Base-by-base conservation (phyloP, 2,113 vertebrate genomes). In the Channa maculata region DNA sequence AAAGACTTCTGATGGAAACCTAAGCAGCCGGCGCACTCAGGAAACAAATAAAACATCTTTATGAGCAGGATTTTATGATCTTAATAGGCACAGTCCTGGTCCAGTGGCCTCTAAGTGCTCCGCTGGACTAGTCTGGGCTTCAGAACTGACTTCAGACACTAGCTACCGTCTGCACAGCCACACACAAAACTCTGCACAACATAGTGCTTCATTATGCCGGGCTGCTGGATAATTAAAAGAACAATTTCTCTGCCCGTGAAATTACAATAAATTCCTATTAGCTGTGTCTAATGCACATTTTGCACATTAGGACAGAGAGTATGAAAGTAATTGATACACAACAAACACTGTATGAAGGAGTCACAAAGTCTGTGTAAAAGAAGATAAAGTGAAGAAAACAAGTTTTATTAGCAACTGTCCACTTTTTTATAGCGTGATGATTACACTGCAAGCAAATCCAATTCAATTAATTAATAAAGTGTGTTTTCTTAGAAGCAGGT, bases 31-130 rank as follows among this genome's bases (percentile, higher is more conserved):
- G 63, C 87, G 73, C 72, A 86, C 83, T 86, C 90, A 89, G 89
- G 90, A 90, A 91, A 91, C 89, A 91, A 91, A 90, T 92, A 89
- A 92, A 92, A 88, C 84, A 80, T 92, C 80, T 91, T 91, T 91
- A 92, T 83, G 90, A 89, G 85, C 14, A 0, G 10, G 65, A 65
- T 84, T 90, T 92, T 90, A 91, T 86, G 88, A 88, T 89, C 53
- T 75, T 91, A 84, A 91, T 88, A 76, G 86, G 74, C 69, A 24
- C 38, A 63, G 85, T 77, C 60, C 78, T 41, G 80, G 81, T 86
- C 71, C 83, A 80, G 62, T 82, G 77, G 88, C 75, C 84, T 82
- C 81, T 89, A 85, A 91, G 89, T 90, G 90, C 83, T 87, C 72
- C 44, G 54, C 69, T 74, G 87, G 86, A 88, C 89, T 77, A 61